Evolutionary conservation across 2,113 vertebrate genomes (phyloP).

Genomic region (Anser brachyrhynchus): DNA sequence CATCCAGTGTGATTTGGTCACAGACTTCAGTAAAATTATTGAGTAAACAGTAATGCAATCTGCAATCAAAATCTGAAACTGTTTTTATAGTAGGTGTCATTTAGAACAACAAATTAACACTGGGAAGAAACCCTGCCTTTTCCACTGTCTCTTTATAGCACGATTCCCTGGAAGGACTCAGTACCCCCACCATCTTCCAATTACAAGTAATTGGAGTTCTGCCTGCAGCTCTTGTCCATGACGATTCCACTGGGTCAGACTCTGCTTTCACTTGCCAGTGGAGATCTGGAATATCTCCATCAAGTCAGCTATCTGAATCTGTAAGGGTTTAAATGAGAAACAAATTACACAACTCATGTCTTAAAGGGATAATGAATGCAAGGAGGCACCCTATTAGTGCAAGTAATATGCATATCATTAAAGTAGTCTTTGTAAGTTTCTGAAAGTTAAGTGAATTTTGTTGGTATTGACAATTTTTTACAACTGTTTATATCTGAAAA

Average conservation of each 20-base stretch:
- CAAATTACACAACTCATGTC: not conserved
- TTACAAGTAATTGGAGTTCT: conserved; percentile 31
- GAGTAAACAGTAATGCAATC: not conserved
- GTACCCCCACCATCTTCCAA: conserved; percentile 28
- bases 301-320: not conserved
- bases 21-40: not conserved
- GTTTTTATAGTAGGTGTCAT: not conserved
- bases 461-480: not conserved
- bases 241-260: not conserved
- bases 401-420: not conserved
- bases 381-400: not conserved
- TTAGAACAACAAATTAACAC: not conserved
- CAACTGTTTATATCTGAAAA: not conserved
- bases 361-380: conserved; percentile 1
- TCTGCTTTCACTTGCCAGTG: not conserved
- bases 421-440: not conserved
- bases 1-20: not conserved
- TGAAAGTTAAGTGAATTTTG: not conserved
- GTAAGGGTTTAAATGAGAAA: not conserved
- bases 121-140: not conserved
- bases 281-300: conserved; percentile 28
- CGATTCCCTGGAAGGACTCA: conserved; percentile 9
- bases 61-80: not conserved
- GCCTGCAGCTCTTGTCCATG: conserved; percentile 4
- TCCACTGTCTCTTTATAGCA: not conserved